Conservation (phyloP, 2,888 invertebrate genomes). For the Hesperia comma region DNA sequence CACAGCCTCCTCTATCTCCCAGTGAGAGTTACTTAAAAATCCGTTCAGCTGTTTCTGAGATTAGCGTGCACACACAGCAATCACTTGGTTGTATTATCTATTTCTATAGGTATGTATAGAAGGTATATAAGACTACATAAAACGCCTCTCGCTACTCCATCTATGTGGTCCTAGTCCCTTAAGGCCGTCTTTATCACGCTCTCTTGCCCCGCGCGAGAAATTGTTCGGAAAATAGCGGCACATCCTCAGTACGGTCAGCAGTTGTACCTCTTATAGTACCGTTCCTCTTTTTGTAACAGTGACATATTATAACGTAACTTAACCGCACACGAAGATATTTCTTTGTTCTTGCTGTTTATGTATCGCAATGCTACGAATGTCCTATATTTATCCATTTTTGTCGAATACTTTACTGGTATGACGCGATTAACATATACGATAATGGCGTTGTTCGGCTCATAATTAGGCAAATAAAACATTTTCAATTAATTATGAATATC, state of each 20-base stretch:
- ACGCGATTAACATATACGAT: not conserved
- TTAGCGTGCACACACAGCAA: too few relatives aligned
- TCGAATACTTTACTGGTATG: conserved; percentile 1
- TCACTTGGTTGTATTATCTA: too few relatives aligned
- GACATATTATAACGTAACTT: conserved; percentile 14
- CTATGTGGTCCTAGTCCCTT: not conserved
- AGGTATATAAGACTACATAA: too few relatives aligned
- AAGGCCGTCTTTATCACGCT: conserved; percentile 62
- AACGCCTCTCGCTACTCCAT: not conserved
- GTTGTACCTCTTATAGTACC: conserved; percentile 47
- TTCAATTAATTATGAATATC: too few relatives aligned
- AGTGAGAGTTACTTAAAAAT: too few relatives aligned
- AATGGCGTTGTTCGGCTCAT: not conserved
- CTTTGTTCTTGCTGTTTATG: conserved; percentile 8
- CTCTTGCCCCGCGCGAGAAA: conserved; percentile 69
- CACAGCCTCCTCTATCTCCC: too few relatives aligned
- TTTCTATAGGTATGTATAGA: too few relatives aligned
- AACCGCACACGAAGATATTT: conserved; percentile 1
- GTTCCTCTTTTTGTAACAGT: conserved; percentile 15
- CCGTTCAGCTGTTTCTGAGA: too few relatives aligned
- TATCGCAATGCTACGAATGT: not conserved
- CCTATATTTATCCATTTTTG: not conserved
- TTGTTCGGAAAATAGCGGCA: conserved; percentile 74
- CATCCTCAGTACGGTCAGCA: conserved; percentile 51
- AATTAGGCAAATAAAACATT: too few relatives aligned